A percentile compares a stretch with the other conserved stretches of the same genome.
These are phyloP conservation scores for Trissolcus basalis DNA, from an alignment of 1,140 invertebrate species.

Conservation along the genomic window DNA sequence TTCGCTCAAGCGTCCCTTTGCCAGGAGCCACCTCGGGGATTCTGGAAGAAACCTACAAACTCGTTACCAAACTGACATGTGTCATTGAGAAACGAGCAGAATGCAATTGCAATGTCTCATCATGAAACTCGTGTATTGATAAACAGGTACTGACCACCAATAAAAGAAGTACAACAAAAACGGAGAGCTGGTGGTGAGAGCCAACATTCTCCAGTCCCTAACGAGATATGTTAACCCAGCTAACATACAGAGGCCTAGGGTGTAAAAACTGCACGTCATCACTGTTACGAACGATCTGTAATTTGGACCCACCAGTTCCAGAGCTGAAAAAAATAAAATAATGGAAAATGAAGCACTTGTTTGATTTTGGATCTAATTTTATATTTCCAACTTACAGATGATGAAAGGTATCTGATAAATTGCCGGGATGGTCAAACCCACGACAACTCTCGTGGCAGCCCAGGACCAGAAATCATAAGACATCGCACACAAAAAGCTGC, in stretches of 20 bases:
- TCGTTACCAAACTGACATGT: constrained; percentile 55
- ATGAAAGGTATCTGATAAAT: constrained; percentile 97
- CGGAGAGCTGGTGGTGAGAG: constrained; percentile 87
- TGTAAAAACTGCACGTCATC: constrained; percentile 93
- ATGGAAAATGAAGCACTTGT: too few species aligned
- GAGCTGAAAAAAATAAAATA: constrained; percentile 77
- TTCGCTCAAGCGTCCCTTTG: constrained; percentile 86
- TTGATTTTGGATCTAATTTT: constrained; percentile 10
- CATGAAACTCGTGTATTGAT: too few species aligned
- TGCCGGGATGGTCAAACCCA: constrained; percentile 91
- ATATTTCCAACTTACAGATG: constrained; percentile 82
- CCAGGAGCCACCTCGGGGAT: constrained; percentile 89
- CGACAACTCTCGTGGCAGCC: constrained; percentile 84
- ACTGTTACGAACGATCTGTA: constrained; percentile 93
- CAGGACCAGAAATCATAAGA: constrained; percentile 88
- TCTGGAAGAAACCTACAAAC: constrained; percentile 84
- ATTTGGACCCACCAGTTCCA: constrained; percentile 92
- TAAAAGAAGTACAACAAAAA: constrained; percentile 90
- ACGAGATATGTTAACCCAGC: constrained; percentile 88
- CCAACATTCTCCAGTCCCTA: constrained; percentile 86
- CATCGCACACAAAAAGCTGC: constrained; percentile 85
- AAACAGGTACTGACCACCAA: constrained; percentile 79
- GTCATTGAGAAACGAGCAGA: background rate
- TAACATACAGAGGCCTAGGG: constrained; percentile 87
- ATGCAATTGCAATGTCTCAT: too few species aligned